phyloP scores from a whole-genome alignment of 2,113 vertebrate genomes.

The Hoplias malabaricus region DNA sequence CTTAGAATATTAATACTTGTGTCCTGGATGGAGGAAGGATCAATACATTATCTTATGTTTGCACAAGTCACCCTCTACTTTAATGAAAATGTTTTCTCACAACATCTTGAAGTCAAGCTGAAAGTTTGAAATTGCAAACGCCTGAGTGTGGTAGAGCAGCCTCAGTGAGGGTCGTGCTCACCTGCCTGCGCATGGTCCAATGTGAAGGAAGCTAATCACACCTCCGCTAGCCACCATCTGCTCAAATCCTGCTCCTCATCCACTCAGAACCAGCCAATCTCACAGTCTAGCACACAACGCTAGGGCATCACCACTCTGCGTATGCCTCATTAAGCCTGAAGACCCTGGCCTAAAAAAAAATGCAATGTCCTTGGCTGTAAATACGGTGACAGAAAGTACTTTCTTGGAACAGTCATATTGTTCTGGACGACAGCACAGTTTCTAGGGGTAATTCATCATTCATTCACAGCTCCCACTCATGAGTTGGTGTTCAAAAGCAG shows the following conservation, averaged over 20 bases:
- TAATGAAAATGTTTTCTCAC: not conserved
- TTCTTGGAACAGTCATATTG: slow-evolving; percentile 9
- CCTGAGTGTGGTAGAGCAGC: not conserved
- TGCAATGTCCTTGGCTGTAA: slow-evolving; percentile 39
- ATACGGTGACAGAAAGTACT: slow-evolving; percentile 27
- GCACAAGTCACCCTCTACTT: not conserved
- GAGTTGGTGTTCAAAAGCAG: slow-evolving; percentile 50
- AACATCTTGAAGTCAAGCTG: slow-evolving; percentile 14
- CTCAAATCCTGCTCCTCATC: slow-evolving; percentile 30
- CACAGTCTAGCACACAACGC: slow-evolving; percentile 48
- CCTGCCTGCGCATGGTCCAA: slow-evolving; percentile 33
- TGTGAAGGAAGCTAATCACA: slow-evolving; percentile 44
- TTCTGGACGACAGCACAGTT: slow-evolving; percentile 23
- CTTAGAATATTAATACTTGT: no score
- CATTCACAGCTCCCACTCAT: slow-evolving; percentile 38
- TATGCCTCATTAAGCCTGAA: slow-evolving; percentile 42
- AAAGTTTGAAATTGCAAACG: slow-evolving; percentile 34
- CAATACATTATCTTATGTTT: not conserved
- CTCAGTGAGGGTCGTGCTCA: slow-evolving; percentile 17
- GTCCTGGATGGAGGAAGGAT: not conserved
- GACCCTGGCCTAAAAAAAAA: slow-evolving; percentile 38
- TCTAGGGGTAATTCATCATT: slow-evolving; percentile 45
- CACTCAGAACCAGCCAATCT: slow-evolving; percentile 47
- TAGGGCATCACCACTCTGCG: slow-evolving; percentile 17
- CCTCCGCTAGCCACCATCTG: slow-evolving; percentile 51